A percentile compares a stretch with the other conserved stretches of the same genome.
phyloP scores from a whole-genome alignment of 2,888 invertebrate species.

The Polylopha cassiicola region DNA sequence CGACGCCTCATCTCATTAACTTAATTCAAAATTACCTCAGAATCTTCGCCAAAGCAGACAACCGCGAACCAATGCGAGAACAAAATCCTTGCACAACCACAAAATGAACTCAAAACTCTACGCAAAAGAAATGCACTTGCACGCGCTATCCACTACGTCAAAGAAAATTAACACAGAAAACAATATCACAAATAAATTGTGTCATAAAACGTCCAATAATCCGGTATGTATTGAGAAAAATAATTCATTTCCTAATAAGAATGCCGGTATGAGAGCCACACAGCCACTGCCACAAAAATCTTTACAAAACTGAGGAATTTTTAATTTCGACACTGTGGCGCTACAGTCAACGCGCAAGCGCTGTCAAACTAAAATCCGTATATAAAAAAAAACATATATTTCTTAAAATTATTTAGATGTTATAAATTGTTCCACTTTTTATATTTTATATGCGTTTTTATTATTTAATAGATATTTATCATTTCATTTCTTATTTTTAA shows the following conservation, averaged over 20 bases:
- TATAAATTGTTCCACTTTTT: neutral
- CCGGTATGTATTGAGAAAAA: constrained; percentile 47
- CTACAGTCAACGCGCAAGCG: constrained; percentile 46
- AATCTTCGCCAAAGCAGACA: constrained; percentile 30
- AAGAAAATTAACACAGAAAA: constrained; percentile 42
- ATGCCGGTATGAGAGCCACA: constrained; percentile 44
- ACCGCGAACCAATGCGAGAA: constrained; percentile 35
- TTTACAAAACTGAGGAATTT: constrained; percentile 54
- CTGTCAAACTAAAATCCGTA: constrained; percentile 38
- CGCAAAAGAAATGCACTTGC: constrained; percentile 57
- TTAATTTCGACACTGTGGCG: constrained; percentile 14
- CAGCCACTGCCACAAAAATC: constrained; percentile 59
- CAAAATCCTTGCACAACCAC: constrained; percentile 67
- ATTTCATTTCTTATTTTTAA: no score
- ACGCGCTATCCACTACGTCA: constrained; percentile 48
- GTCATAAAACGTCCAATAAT: constrained; percentile 60
- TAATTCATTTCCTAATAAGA: constrained; percentile 58
- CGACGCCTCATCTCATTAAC: neutral
- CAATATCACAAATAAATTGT: constrained; percentile 47
- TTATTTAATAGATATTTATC: no score
- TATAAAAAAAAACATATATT: no score
- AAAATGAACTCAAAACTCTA: constrained; percentile 50
- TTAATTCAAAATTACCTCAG: constrained; percentile 37
- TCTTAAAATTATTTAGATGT: neutral
- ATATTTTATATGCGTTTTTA: no score